These are phyloP conservation scores for Enteromius paludinosus DNA, from an alignment of 2,797 vertebrate species.

Conservation along the genomic window DNA sequence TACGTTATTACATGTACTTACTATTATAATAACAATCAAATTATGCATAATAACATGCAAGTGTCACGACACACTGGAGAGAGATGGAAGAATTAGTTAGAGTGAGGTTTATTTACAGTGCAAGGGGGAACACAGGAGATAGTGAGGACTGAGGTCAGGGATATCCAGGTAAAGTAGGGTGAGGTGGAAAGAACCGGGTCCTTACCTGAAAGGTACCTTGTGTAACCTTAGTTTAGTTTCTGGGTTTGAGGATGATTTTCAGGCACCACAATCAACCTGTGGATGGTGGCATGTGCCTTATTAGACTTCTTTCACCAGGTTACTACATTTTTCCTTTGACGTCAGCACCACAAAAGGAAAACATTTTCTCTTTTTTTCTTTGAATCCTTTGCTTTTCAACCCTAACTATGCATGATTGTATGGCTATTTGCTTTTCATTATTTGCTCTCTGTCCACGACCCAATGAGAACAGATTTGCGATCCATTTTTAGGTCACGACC, in stretches of 20 bases:
- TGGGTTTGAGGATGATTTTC: neutral
- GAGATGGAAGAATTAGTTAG: no score
- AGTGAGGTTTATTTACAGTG: no score
- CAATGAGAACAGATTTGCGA: slow-evolving; percentile 8
- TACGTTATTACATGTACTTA: no score
- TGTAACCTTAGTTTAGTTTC: neutral
- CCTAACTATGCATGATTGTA: neutral
- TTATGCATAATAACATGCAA: no score
- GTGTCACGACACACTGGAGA: no score
- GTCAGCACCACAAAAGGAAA: neutral
- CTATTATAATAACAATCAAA: no score
- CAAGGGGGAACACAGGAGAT: no score
- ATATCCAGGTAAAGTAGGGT: no score
- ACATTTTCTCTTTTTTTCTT: neutral
- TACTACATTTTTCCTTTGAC: neutral
- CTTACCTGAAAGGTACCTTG: neutral
- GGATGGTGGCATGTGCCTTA: neutral
- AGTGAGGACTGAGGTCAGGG: no score
- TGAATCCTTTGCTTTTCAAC: neutral
- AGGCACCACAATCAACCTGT: neutral
- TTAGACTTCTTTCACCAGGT: neutral
- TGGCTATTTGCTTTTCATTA: neutral
- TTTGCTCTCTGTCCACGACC: neutral
- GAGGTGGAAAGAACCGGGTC: no score
- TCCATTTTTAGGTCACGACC: slow-evolving; percentile 14